Evolutionary conservation across 92 coral and sea anemone genomes (phyloP).

Genomic region (Epizoanthus illoricatus): DNA sequence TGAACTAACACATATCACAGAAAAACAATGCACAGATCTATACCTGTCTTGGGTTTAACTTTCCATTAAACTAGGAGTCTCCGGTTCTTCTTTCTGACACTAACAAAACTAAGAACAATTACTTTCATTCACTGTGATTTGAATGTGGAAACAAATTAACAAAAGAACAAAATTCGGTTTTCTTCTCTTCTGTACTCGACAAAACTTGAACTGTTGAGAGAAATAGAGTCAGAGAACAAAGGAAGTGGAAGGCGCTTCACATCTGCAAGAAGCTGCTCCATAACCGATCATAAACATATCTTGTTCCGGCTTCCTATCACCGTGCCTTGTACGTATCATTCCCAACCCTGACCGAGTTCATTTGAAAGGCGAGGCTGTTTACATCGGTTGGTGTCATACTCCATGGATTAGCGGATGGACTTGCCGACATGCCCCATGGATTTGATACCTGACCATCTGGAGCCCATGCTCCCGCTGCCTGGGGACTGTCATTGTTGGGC

Average conservation of each 20-base stretch:
- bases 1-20: too few species aligned
- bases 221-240: not conserved
- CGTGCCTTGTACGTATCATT: not conserved
- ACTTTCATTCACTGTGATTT: too few species aligned
- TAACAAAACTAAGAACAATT: too few species aligned
- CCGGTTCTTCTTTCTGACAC: too few species aligned
- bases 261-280: not conserved
- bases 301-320: constrained; percentile 13
- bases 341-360: constrained; percentile 3
- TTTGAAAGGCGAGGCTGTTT: not conserved
- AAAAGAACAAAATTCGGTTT: too few species aligned
- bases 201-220: not conserved
- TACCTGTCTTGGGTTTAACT: too few species aligned
- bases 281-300: not conserved
- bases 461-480: not conserved
- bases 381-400: not conserved
- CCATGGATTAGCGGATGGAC: constrained; percentile 9
- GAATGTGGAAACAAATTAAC: too few species aligned
- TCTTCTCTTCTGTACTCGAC: too few species aligned
- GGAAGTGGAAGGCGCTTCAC: not conserved
- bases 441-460: not conserved
- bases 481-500: constrained; percentile 3
- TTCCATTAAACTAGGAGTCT: too few species aligned
- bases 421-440: not conserved
- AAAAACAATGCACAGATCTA: too few species aligned